Conservation (phyloP, 2,797 vertebrate species). For the Microhierax caerulescens region DNA sequence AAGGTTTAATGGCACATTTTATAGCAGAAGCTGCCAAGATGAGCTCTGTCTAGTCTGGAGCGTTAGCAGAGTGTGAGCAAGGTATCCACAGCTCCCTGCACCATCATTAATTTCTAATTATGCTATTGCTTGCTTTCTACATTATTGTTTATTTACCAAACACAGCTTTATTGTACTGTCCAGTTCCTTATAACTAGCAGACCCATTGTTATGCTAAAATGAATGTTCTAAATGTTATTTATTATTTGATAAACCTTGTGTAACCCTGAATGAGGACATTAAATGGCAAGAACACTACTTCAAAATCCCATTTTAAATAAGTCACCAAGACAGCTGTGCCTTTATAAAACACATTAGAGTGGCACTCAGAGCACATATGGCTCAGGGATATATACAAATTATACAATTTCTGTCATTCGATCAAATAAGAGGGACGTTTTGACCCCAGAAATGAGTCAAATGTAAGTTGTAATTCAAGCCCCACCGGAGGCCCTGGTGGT, state of each 20-base stretch:
- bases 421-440: constrained; percentile 83
- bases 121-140: constrained; percentile 6
- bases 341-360: constrained; percentile 87
- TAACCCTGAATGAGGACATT: constrained; percentile 74
- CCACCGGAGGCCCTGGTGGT: constrained; percentile 80
- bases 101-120: constrained; percentile 61
- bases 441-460: constrained; percentile 85
- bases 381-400: constrained; percentile 90
- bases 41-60: constrained; percentile 37
- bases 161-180: neutral
- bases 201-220: constrained; percentile 69
- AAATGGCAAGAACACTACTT: constrained; percentile 72
- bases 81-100: neutral
- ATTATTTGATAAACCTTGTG: constrained; percentile 74
- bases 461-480: constrained; percentile 87
- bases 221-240: constrained; percentile 68
- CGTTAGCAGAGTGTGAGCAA: neutral
- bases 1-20: constrained; percentile 24
- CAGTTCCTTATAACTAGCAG: constrained; percentile 53
- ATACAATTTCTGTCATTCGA: constrained; percentile 88
- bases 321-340: constrained; percentile 82
- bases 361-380: constrained; percentile 84
- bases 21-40: constrained; percentile 16
- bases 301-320: constrained; percentile 84
- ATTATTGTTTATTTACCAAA: constrained; percentile 65